Percentiles rank a stretch among this genome's conserved stretches.
Evolutionary conservation across 2,113 vertebrate genomes (phyloP).

Genomic region (Prochilodus magdalenae): DNA sequence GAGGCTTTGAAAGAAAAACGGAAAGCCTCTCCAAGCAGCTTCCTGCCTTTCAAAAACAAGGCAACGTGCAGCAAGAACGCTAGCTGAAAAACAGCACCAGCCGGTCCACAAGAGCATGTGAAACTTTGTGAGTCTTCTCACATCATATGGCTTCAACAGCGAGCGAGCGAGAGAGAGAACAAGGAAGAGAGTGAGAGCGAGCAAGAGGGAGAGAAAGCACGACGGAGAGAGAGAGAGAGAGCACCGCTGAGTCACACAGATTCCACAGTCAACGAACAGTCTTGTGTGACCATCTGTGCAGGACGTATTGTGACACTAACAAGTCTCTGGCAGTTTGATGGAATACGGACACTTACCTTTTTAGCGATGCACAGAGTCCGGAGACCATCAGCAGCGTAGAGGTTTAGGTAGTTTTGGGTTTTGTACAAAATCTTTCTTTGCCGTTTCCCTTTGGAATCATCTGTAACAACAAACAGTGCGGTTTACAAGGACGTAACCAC

Average conservation of each 20-base stretch:
- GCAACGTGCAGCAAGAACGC: not conserved
- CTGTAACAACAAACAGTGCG: constrained; percentile 67
- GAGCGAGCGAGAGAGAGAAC: not conserved
- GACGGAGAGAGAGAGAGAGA: constrained; percentile 47
- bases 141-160: not conserved
- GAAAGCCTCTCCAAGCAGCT: not conserved
- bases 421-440: constrained; percentile 89
- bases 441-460: constrained; percentile 83
- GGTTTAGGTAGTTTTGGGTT: constrained; percentile 93
- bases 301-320: not conserved
- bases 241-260: constrained; percentile 67
- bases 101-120: constrained; percentile 43
- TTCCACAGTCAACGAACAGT: constrained; percentile 39
- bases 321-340: not conserved
- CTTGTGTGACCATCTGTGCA: constrained; percentile 40
- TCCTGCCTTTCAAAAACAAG: not conserved
- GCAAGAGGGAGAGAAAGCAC: no score
- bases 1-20: not conserved
- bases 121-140: constrained; percentile 51
- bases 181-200: not conserved
- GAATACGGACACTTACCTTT: constrained; percentile 78
- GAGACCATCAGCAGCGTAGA: constrained; percentile 91
- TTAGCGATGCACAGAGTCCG: constrained; percentile 97
- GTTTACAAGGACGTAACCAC: constrained; percentile 10
- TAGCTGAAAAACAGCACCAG: constrained; percentile 19